Evolutionary conservation across 2,797 vertebrate genomes (phyloP).

Genomic region (Lates japonicus): DNA sequence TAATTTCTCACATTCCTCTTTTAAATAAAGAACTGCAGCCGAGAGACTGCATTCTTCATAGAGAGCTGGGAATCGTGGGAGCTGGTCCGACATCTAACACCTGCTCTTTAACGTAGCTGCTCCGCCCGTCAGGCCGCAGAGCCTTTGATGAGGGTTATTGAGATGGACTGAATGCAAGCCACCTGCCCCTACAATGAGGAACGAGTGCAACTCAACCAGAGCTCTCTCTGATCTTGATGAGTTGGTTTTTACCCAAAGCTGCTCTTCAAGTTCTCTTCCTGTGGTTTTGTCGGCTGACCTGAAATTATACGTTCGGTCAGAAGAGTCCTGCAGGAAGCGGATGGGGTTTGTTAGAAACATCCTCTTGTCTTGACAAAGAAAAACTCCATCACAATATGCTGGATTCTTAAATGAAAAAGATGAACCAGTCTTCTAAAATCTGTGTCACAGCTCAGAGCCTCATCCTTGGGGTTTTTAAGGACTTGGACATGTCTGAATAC

Average conservation of each 20-base stretch:
- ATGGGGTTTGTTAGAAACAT: slow-evolving; percentile 6
- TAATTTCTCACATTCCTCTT: not conserved
- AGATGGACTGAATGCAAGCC: slow-evolving; percentile 58
- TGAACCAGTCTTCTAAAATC: no score
- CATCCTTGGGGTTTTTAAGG: not conserved
- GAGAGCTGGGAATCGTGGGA: not conserved
- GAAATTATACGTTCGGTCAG: slow-evolving; percentile 28
- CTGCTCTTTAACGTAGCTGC: slow-evolving; percentile 26
- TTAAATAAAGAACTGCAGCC: not conserved
- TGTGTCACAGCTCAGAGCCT: not conserved
- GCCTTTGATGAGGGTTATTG: slow-evolving; percentile 60
- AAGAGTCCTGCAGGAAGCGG: slow-evolving; percentile 24
- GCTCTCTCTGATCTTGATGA: slow-evolving; percentile 34
- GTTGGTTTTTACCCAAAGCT: not conserved
- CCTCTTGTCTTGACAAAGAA: not conserved
- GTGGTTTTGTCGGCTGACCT: slow-evolving; percentile 34
- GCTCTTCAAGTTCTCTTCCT: slow-evolving; percentile 26
- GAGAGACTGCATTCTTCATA: not conserved
- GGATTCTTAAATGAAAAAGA: not conserved
- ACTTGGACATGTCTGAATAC: not conserved
- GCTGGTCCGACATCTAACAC: slow-evolving; percentile 12
- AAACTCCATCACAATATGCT: not conserved
- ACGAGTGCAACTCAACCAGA: slow-evolving; percentile 10
- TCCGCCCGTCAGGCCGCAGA: not conserved
- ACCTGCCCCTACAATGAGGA: slow-evolving; percentile 62